phyloP scores from a whole-genome alignment of 1,140 invertebrate genomes.

The Trissolcus basalis region DNA sequence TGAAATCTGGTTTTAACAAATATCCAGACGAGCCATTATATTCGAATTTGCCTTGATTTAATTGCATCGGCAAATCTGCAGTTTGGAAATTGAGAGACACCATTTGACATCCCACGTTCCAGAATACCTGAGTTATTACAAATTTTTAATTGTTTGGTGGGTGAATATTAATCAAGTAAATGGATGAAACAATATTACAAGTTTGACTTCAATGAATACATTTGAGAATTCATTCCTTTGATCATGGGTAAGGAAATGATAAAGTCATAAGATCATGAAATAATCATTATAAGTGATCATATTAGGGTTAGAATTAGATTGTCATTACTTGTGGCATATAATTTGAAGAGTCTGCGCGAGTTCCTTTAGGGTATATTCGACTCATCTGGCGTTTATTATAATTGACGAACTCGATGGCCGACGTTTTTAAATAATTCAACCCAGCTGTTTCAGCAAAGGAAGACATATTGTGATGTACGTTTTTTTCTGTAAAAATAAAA shows the following conservation, averaged over 20 bases:
- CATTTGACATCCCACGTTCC: constrained; percentile 97
- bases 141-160: background rate
- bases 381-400: constrained; percentile 99
- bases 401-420: constrained; percentile 99
- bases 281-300: no score
- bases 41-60: constrained; percentile 99
- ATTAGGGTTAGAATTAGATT: no score
- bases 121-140: constrained; percentile 82
- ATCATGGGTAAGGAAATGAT: no score
- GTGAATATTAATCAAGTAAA: no score
- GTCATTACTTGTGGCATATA: constrained; percentile 99
- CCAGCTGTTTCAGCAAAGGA: constrained; percentile 98
- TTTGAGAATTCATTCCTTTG: no score
- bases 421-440: constrained; percentile 94
- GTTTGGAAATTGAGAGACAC: constrained; percentile 99
- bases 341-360: constrained; percentile 98
- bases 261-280: no score
- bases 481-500: constrained; percentile 84
- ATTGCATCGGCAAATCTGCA: constrained; percentile 98
- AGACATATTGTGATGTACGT: constrained; percentile 98
- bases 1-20: constrained; percentile 99
- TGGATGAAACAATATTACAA: no score
- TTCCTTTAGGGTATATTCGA: constrained; percentile 98
- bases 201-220: no score
- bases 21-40: constrained; percentile 98